These are phyloP conservation scores for Styela plicata DNA, from an alignment of 23 tunicate genomes.

Conservation along the genomic window DNA sequence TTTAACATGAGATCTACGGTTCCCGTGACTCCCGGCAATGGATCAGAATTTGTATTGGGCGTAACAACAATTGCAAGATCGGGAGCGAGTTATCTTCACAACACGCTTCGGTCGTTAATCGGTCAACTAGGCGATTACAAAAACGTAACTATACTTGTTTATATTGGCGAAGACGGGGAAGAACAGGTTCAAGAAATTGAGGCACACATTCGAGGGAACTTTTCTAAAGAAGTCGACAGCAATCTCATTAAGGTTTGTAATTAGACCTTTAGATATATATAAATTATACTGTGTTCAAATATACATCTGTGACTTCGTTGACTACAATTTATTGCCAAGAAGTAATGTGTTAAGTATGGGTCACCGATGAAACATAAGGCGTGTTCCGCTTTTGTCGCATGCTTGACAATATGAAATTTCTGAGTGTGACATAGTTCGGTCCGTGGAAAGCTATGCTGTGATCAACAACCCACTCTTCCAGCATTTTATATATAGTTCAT, in stretches of 20 bases:
- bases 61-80: constrained; percentile 11
- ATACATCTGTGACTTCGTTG: too few species aligned
- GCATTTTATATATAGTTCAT: too few species aligned
- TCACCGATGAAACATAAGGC: too few species aligned
- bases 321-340: too few species aligned
- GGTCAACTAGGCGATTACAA: not conserved
- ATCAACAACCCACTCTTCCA: too few species aligned
- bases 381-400: too few species aligned
- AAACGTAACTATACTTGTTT: not conserved
- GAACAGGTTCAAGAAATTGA: not conserved
- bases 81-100: constrained; percentile 7
- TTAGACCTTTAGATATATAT: too few species aligned
- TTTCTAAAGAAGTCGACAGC: not conserved
- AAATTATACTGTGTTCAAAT: too few species aligned
- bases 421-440: too few species aligned
- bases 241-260: not conserved
- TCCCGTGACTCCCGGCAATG: not conserved
- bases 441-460: too few species aligned
- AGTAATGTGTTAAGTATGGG: too few species aligned
- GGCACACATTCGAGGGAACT: not conserved
- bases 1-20: not conserved
- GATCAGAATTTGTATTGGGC: constrained; percentile 10
- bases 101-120: constrained; percentile 17
- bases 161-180: constrained; percentile 1
- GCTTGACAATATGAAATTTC: too few species aligned